Conservation (phyloP, 2,888 invertebrate species). For the Trimorus sp. region DNA sequence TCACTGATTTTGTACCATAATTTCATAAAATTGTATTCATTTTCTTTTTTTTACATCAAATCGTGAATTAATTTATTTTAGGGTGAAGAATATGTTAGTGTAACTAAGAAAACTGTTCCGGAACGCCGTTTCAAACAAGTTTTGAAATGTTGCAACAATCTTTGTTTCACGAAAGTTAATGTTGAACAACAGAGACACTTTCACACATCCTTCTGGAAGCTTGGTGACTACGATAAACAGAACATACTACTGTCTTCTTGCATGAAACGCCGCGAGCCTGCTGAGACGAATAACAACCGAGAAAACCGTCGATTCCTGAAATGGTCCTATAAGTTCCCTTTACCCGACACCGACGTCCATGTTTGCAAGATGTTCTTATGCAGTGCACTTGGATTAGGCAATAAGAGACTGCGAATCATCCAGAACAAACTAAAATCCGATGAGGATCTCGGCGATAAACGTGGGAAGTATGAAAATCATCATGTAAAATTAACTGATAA, state of each 20-base stretch:
- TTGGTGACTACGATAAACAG: conserved; percentile 22
- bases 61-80: conserved; percentile 8
- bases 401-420: conserved; percentile 5
- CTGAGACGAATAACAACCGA: conserved; percentile 9
- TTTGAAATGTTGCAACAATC: conserved; percentile 15
- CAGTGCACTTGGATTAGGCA: conserved; percentile 12
- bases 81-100: conserved; percentile 30
- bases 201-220: conserved; percentile 9
- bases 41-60: too few species aligned
- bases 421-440: conserved; percentile 22
- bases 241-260: conserved; percentile 9
- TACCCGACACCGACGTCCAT: neutral
- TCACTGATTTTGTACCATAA: too few species aligned
- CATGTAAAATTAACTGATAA: conserved; percentile 35
- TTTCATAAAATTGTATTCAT: too few species aligned
- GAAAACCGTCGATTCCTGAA: conserved; percentile 7
- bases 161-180: conserved; percentile 12
- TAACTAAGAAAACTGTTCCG: conserved; percentile 4
- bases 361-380: conserved; percentile 34
- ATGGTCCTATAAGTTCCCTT: conserved; percentile 20
- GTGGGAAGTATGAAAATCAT: conserved; percentile 47
- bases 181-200: conserved; percentile 7
- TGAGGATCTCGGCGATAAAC: neutral
- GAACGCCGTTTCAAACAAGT: conserved; percentile 1
- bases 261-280: conserved; percentile 20